A percentile compares a stretch with the other conserved stretches of the same genome.
Evolutionary conservation across 1,140 invertebrate genomes (phyloP).

Genomic region (Mycetomoellerius zeteki): DNA sequence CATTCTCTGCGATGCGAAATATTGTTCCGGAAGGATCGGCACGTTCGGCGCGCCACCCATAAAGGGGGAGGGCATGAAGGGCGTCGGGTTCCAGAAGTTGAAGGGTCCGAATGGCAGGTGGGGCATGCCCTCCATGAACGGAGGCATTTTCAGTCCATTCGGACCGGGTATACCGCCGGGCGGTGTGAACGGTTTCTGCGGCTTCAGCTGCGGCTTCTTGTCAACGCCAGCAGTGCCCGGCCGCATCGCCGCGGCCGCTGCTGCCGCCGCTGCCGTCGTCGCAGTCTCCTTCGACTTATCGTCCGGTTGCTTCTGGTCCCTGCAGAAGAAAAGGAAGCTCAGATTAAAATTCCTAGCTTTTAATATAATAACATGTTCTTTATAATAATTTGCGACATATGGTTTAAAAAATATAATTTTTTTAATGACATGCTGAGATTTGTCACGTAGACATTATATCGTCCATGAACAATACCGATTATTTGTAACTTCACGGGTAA

Average conservation of each 20-base stretch:
- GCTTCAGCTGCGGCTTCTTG: slow-evolving; percentile 88
- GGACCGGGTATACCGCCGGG: slow-evolving; percentile 87
- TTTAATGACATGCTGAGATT: not conserved
- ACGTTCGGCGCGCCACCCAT: slow-evolving; percentile 85
- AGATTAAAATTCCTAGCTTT: not conserved
- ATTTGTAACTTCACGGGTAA: not conserved
- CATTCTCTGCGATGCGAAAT: slow-evolving; percentile 94
- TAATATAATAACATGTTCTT: not conserved
- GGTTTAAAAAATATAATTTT: not conserved
- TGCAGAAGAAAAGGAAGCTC: slow-evolving; percentile 56
- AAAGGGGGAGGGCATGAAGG: slow-evolving; percentile 90
- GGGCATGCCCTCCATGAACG: slow-evolving; percentile 87
- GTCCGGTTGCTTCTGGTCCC: slow-evolving; percentile 86
- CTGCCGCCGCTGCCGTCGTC: slow-evolving; percentile 82
- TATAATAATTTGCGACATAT: not conserved
- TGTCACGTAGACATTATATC: not conserved
- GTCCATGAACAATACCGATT: not conserved
- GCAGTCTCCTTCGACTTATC: slow-evolving; percentile 85
- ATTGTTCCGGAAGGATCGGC: slow-evolving; percentile 88
- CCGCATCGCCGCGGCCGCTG: slow-evolving; percentile 80
- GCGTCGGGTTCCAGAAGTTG: slow-evolving; percentile 88
- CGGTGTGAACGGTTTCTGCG: slow-evolving; percentile 89
- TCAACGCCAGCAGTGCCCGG: slow-evolving; percentile 83
- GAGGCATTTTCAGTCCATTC: slow-evolving; percentile 90
- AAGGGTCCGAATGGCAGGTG: slow-evolving; percentile 89